phyloP scores from a whole-genome alignment of 2,888 invertebrate genomes.

The Torymus tubicola region DNA sequence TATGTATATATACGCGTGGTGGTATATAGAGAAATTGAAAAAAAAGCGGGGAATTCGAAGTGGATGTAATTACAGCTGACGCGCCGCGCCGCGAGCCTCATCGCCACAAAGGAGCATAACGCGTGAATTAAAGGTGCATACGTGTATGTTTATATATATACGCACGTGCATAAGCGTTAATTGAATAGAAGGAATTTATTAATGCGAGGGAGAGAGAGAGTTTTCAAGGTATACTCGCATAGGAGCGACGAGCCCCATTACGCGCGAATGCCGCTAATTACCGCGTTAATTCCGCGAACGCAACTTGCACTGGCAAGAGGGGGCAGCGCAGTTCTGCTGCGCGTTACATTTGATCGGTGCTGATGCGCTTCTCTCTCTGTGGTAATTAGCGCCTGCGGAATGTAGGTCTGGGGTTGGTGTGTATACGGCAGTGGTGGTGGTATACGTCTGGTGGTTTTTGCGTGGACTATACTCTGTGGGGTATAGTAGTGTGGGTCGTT shows the following conservation, averaged over 20 bases:
- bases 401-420: background rate
- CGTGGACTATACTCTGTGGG: no score
- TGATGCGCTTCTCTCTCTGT: background rate
- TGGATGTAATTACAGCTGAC: slow-evolving; percentile 41
- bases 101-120: background rate
- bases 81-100: background rate
- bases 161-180: slow-evolving; percentile 8
- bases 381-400: slow-evolving; percentile 12
- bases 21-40: slow-evolving; percentile 3
- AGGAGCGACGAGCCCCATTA: background rate
- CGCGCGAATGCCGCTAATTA: slow-evolving; percentile 20
- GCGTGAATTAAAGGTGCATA: background rate
- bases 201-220: slow-evolving; percentile 15
- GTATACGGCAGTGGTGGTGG: no score
- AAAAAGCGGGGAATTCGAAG: slow-evolving; percentile 41
- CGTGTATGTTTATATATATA: background rate
- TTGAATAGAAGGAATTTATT: slow-evolving; percentile 49
- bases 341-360: slow-evolving; percentile 20
- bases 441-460: no score
- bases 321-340: no score
- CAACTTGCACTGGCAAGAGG: no score
- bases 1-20: background rate
- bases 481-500: no score
- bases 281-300: slow-evolving; percentile 18
- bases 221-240: slow-evolving; percentile 22